Evolutionary conservation across 2,888 invertebrate genomes (phyloP).

Genomic region (Drosophila algonquin): DNA sequence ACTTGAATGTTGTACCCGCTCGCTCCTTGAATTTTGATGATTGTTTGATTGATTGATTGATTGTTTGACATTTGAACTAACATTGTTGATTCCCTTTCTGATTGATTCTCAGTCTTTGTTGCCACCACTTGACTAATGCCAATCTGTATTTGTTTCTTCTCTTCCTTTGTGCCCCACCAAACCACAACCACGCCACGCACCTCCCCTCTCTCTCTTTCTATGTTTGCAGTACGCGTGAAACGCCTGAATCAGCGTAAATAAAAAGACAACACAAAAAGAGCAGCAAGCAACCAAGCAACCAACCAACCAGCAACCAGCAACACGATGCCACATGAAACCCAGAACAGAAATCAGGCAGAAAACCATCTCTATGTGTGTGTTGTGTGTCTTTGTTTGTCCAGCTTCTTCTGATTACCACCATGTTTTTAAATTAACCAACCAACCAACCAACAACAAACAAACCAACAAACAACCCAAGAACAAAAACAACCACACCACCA

Average conservation of each 20-base stretch:
- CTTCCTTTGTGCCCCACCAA: slow-evolving; percentile 36
- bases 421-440: slow-evolving; percentile 47
- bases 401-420: slow-evolving; percentile 52
- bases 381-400: slow-evolving; percentile 64
- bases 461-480: slow-evolving; percentile 44
- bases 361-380: slow-evolving; percentile 54
- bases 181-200: slow-evolving; percentile 23
- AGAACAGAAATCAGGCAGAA: slow-evolving; percentile 46
- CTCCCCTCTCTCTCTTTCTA: slow-evolving; percentile 55
- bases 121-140: slow-evolving; percentile 66
- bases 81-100: slow-evolving; percentile 50
- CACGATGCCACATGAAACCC: slow-evolving; percentile 37
- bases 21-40: slow-evolving; percentile 26
- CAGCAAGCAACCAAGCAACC: slow-evolving; percentile 43
- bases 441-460: slow-evolving; percentile 52
- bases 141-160: slow-evolving; percentile 65
- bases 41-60: slow-evolving; percentile 44
- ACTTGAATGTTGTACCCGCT: slow-evolving; percentile 63
- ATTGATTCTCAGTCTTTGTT: slow-evolving; percentile 36
- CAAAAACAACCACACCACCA: slow-evolving; percentile 35
- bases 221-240: slow-evolving; percentile 95
- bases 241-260: slow-evolving; percentile 90
- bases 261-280: slow-evolving; percentile 55
- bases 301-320: slow-evolving; percentile 40
- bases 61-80: slow-evolving; percentile 52